Base-by-base conservation (phyloP, 2,797 vertebrate species). In the Saxicola maurus region DNA sequence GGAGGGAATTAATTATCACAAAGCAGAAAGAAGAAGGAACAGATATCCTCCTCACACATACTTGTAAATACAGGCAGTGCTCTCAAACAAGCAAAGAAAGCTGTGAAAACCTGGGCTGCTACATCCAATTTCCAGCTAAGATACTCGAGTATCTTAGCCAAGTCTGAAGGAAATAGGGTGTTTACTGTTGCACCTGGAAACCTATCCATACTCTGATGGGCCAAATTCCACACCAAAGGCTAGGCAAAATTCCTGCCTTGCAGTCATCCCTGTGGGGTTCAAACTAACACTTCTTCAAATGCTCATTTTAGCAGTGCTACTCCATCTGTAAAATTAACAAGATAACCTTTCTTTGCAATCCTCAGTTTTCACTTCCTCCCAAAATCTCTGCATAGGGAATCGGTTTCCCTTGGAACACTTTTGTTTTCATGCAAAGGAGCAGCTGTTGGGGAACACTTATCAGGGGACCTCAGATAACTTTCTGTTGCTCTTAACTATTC, bases 1-100 rank as follows among this genome's bases (percentile, higher is more conserved):
- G 45, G 27, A 93, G 60, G 66, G 96, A 96, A 97, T 78, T 31
- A 95, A 95, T 64, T 86, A 61, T 86, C 92, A 95, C 87, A 65
- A 71, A 86, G 59, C 55, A 92, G 71, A 74, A 94, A 84, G 28
- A 69, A 42, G 57, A 87, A 61, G 35, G 33, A 71, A 79, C 23
- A 91, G 61, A 82, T 45, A 72, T 7, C 5, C 30, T 90, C 49
- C 45, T 92, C 42, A 76, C 24, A 76, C 38, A 73, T 38, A 55
- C 42, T 35, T 66, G 9, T 72, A 74, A 62, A 71, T 33, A 67
- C 16, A 85, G 25, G 23, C 15, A 82, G 23, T 28, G 13, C 59
- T 87, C 38, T 91, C 71, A 73, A 79, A 38, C 24, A 73, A 57
- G 57, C 17, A 71, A 42, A 62, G 52, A 81, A 92, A 90, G 35